A percentile compares a stretch with the other conserved stretches of the same genome.
Evolutionary conservation across 2,888 invertebrate genomes (phyloP).

Genomic region (Protodeltote pygarga): DNA sequence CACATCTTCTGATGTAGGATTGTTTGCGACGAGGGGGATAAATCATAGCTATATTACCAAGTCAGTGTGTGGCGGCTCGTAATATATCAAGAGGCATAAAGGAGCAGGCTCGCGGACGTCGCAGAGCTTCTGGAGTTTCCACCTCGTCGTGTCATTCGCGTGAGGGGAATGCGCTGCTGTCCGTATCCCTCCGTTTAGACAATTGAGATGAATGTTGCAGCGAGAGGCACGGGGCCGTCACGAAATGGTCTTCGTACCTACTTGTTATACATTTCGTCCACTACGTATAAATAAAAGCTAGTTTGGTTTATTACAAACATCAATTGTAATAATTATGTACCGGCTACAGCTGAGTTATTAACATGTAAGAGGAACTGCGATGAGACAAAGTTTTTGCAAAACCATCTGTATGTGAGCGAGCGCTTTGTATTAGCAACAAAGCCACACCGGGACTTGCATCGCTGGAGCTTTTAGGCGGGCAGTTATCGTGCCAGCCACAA

Average conservation of each 20-base stretch:
- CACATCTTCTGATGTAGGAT: slow-evolving; percentile 67
- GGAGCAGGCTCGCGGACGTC: slow-evolving; percentile 56
- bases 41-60: slow-evolving; percentile 77
- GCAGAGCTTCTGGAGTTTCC: slow-evolving; percentile 47
- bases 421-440: slow-evolving; percentile 82
- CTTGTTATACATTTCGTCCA: slow-evolving; percentile 6
- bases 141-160: slow-evolving; percentile 48
- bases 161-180: slow-evolving; percentile 50
- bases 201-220: slow-evolving; percentile 63
- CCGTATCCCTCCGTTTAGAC: slow-evolving; percentile 29
- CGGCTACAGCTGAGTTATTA: slow-evolving; percentile 46
- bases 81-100: slow-evolving; percentile 76
- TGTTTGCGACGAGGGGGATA: slow-evolving; percentile 66
- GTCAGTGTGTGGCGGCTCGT: slow-evolving; percentile 68
- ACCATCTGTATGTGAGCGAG: slow-evolving; percentile 70
- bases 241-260: background rate
- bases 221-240: background rate
- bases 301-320: slow-evolving; percentile 15
- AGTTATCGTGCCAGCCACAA: slow-evolving; percentile 78
- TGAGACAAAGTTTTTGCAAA: slow-evolving; percentile 74
- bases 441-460: slow-evolving; percentile 69
- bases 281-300: slow-evolving; percentile 13
- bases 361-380: slow-evolving; percentile 55
- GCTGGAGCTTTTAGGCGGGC: slow-evolving; percentile 80
- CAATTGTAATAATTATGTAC: slow-evolving; percentile 31